Base-by-base conservation (phyloP, 2,797 vertebrate genomes). In the Sphenodon punctatus region DNA sequence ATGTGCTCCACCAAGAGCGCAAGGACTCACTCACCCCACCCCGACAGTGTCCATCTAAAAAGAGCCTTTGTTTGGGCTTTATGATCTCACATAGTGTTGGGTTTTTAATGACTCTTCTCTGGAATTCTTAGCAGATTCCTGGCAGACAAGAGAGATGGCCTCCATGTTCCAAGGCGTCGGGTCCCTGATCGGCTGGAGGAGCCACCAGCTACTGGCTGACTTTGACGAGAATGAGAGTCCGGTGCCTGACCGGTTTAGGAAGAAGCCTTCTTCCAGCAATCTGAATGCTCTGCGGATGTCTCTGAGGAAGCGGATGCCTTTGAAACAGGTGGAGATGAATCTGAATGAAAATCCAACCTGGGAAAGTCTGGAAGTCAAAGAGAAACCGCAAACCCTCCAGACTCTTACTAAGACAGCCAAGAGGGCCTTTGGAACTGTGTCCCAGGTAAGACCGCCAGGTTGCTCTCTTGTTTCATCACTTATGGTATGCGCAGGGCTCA, bases 231-330 rank as follows among this genome's bases (percentile, higher is more conserved):
- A 88, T 1, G 94, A 97, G 16, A 95, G 93, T 63, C 97, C 96
- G 8, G 91, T 87, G 22, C 92, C 95, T 0, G 95, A 96, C 38
- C 94, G 75, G 10, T 94, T 97, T 92, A 96, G 92, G 25, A 96
- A 92, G 72, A 96, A 95, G 23, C 91, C 93, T 25, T 92, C 97
- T 13, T 93, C 95, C 0, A 94, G 95, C 25, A 95, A 97, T 3
- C 94, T 98, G 6, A 97, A 95, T 61, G 96, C 97, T 6, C 85
- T 98, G 74, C 84, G 96, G 56, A 97, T 96, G 96, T 97, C 97
- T 42, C 88, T 99, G 79, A 95, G 97, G 46, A 98, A 97, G 70
- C 91, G 97, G 53, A 95, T 97, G 36, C 98, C 98, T 0, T 89
- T 99, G n/a, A 96, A 96, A 30, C 86, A 93, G 0, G 91, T 98